These are phyloP conservation scores for Microtus ochrogaster DNA, from an alignment of 2,113 vertebrate genomes.

Conservation along the genomic window DNA sequence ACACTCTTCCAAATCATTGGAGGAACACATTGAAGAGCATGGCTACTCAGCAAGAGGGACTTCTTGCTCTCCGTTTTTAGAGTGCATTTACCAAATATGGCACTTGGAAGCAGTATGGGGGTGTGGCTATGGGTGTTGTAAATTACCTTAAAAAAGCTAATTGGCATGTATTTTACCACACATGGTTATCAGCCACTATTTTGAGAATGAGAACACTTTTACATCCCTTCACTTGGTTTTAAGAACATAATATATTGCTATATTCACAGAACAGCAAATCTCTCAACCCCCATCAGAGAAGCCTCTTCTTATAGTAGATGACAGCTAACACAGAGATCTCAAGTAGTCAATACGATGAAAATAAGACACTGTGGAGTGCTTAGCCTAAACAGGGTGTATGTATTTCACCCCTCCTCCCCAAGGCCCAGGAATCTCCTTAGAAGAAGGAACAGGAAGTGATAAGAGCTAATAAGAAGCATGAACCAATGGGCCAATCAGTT, in stretches of 20 bases:
- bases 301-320: not conserved
- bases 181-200: not conserved
- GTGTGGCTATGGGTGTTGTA: not conserved
- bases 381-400: not conserved
- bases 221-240: not conserved
- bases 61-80: not conserved
- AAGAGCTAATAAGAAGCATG: too few species aligned
- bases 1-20: not conserved
- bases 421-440: not conserved
- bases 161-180: not conserved
- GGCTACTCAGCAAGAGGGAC: not conserved
- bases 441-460: not conserved
- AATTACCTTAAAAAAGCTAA: not conserved
- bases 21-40: not conserved
- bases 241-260: not conserved
- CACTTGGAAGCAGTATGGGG: not conserved
- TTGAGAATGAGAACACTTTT: not conserved
- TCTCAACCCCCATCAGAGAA: not conserved
- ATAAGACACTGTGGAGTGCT: not conserved
- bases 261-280: not conserved
- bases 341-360: not conserved
- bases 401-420: not conserved
- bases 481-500: too few species aligned
- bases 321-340: not conserved
- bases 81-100: not conserved